Conservation (phyloP, 2,113 vertebrate genomes). For the Rhizomys pruinosus region DNA sequence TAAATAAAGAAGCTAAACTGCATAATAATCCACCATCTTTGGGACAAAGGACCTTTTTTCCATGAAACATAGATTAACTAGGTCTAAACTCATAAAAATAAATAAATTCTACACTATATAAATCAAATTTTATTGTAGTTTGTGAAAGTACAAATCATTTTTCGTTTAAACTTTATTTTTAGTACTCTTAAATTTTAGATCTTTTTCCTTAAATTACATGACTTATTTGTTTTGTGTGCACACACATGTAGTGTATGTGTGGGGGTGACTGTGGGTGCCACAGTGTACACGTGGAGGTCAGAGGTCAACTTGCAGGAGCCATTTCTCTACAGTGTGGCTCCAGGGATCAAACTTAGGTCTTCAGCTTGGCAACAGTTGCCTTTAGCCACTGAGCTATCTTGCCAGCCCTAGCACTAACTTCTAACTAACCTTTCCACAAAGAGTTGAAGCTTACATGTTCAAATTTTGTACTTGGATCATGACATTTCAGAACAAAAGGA, state of each 20-base stretch:
- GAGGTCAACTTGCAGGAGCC: background rate
- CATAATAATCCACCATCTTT: background rate
- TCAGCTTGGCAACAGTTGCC: too few species aligned
- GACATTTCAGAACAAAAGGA: constrained; percentile 36
- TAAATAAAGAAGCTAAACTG: background rate
- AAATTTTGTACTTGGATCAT: constrained; percentile 14
- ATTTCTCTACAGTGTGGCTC: background rate
- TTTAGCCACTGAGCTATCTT: background rate
- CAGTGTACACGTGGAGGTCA: background rate
- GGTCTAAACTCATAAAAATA: background rate
- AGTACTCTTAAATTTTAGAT: constrained; percentile 48
- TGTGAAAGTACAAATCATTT: background rate
- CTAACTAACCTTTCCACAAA: background rate
- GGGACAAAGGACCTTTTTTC: background rate
- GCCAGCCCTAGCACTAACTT: too few species aligned
- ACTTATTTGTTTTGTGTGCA: background rate
- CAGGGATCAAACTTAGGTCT: background rate
- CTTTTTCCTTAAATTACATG: background rate
- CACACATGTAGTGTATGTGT: background rate
- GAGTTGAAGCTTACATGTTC: constrained; percentile 23
- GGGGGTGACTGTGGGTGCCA: background rate
- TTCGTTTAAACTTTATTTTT: constrained; percentile 36
- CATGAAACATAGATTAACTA: background rate
- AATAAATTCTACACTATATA: background rate
- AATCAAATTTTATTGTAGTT: constrained; percentile 37